Base-by-base conservation (phyloP, 2,113 vertebrate species). In the Crotophaga sulcirostris region DNA sequence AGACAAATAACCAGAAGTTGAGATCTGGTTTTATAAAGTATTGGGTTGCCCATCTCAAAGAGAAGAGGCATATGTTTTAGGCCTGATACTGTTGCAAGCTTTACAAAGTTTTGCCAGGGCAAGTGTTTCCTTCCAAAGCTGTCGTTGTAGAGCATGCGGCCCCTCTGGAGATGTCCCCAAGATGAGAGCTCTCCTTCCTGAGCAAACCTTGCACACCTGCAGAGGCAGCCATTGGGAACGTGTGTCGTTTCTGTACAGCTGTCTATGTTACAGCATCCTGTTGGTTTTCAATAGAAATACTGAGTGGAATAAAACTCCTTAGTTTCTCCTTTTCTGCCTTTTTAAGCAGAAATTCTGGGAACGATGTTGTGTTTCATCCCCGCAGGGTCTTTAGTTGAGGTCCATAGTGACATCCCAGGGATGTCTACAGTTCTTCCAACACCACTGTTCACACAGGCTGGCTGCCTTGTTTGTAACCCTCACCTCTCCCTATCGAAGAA, bases 401-500 rank as follows among this genome's bases (percentile, higher is more conserved):
- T 60, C 58, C 7, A 14, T 1, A 7, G 62, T n/a, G 23, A 49
- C 34, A 62, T 38, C 67, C 58, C 63, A 42, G 25, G 66, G 40
- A 6, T 21, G 26, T 8, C 31, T 73, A 6, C 34, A 33, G 38
- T 5, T 62, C 45, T 70, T 55, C 56, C 15, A 33, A 38, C 25
- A 3, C 4, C 2, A 0, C 5, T 42, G 10, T 33, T 87, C 69
- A 21, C 16, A 26, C 19, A 1, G 4, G 8, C 42, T 7, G 0
- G 49, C 59, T 74, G 74, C 60, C 47, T 25, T n/a, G 29, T 74
- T 59, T 26, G 10, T 10, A 63, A 80, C 84, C 87, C 77, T 85
- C 90, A 70, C 42, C 34, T 86, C 67, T 87, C 16, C 20, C 17
- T 77, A 8, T 67, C 59, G 60, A 55, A 76, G 51, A 73, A 79